Percentiles rank a stretch among this genome's conserved stretches.
Conservation (phyloP, 2,797 vertebrate genomes). For the Rhabdophis nuchalis region DNA sequence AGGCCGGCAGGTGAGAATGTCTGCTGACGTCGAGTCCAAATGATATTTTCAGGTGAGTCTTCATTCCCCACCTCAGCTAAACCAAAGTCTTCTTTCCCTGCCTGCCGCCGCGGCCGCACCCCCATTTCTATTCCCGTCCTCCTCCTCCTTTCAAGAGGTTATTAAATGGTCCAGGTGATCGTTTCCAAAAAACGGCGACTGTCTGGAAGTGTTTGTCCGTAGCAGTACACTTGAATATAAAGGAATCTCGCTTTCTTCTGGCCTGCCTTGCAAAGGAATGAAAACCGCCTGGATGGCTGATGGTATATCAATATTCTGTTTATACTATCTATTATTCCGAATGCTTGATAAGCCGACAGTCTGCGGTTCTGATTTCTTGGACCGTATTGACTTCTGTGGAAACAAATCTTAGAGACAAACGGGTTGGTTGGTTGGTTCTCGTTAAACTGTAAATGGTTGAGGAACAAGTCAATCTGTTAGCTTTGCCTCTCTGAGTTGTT, state of each 20-base stretch:
- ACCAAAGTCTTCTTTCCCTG: background rate
- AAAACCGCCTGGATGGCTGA: background rate
- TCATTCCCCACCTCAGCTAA: constrained; percentile 9
- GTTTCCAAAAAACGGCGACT: constrained; percentile 1
- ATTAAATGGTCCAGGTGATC: constrained; percentile 13
- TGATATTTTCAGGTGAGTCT: constrained; percentile 57
- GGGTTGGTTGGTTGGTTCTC: background rate
- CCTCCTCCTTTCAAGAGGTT: background rate
- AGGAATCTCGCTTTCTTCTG: background rate
- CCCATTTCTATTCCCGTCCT: background rate
- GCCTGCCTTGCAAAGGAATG: background rate
- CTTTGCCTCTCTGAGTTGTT: background rate
- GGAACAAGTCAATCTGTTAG: background rate
- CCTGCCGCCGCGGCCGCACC: background rate
- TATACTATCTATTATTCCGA: constrained; percentile 40
- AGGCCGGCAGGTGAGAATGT: constrained; percentile 48
- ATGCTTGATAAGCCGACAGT: constrained; percentile 5
- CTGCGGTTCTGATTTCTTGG: background rate
- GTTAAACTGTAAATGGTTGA: background rate
- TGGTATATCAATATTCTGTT: accelerated
- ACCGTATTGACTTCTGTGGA: background rate
- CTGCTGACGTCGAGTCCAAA: constrained; percentile 50
- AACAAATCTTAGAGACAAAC: constrained; percentile 4
- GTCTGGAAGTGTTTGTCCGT: background rate
- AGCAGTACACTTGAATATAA: background rate